Evolutionary conservation across 1,140 invertebrate genomes (phyloP).

Genomic region (Glossosoma conforme): DNA sequence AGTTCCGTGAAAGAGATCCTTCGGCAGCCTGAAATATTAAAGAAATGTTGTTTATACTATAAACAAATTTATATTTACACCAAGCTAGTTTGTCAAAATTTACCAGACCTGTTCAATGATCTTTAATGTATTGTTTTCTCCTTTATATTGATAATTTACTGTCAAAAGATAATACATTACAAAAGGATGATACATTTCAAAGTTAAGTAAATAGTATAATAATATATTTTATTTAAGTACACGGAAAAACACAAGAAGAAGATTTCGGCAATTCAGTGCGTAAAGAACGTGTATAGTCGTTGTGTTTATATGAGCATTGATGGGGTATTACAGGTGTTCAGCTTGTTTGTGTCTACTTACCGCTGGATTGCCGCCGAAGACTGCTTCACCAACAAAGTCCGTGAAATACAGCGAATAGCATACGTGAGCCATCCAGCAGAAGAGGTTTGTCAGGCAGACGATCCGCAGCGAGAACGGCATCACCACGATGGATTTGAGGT

Average conservation of each 20-base stretch:
- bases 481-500: slow-evolving; percentile 80
- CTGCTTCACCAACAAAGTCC: slow-evolving; percentile 93
- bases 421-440: slow-evolving; percentile 97
- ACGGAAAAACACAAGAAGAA: too few relatives aligned
- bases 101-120: too few relatives aligned
- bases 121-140: too few relatives aligned
- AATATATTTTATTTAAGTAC: too few relatives aligned
- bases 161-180: too few relatives aligned
- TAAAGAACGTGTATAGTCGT: too few relatives aligned
- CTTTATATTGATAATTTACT: too few relatives aligned
- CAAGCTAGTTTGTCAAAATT: not conserved
- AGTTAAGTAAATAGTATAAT: too few relatives aligned
- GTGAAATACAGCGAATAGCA: slow-evolving; percentile 97
- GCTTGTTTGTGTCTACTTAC: slow-evolving; percentile 50
- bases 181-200: too few relatives aligned
- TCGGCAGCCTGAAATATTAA: slow-evolving; percentile 57
- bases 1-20: slow-evolving; percentile 54
- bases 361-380: slow-evolving; percentile 87
- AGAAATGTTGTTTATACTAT: not conserved
- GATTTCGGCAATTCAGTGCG: too few relatives aligned
- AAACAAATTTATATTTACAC: not conserved
- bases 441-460: slow-evolving; percentile 90
- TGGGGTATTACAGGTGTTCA: too few relatives aligned
- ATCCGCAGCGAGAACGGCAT: slow-evolving; percentile 85
- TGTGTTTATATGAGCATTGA: too few relatives aligned